These are phyloP conservation scores for Scaptomyza montana DNA, from an alignment of 1,140 invertebrate species.

Conservation along the genomic window DNA sequence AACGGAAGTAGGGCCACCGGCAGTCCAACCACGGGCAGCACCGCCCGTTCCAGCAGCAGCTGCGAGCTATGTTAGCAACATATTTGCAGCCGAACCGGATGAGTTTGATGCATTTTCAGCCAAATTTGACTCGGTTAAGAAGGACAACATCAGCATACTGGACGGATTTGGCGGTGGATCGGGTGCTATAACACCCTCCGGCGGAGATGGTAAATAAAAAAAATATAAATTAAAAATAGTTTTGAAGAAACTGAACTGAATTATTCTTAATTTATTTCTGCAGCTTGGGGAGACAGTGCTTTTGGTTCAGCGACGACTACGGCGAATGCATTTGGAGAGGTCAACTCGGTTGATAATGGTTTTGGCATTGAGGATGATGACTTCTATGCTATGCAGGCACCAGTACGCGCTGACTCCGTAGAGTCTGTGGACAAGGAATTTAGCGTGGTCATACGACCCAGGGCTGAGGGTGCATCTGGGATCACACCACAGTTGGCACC, in stretches of 20 bases:
- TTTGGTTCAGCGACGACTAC: slow-evolving; percentile 63
- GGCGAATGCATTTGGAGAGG: slow-evolving; percentile 85
- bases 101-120: slow-evolving; percentile 93
- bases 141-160: slow-evolving; percentile 84
- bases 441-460: slow-evolving; percentile 85
- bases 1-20: slow-evolving; percentile 31
- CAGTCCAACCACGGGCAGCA: slow-evolving; percentile 17
- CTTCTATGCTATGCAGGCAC: slow-evolving; percentile 91
- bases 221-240: not conserved
- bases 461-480: slow-evolving; percentile 84
- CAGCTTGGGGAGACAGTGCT: slow-evolving; percentile 82
- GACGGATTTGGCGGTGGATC: slow-evolving; percentile 84
- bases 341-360: slow-evolving; percentile 84
- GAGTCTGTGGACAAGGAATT: slow-evolving; percentile 88
- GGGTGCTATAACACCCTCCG: slow-evolving; percentile 77
- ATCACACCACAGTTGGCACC: slow-evolving; percentile 88
- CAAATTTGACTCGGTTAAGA: slow-evolving; percentile 90
- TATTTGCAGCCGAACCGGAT: slow-evolving; percentile 84
- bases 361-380: slow-evolving; percentile 91
- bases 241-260: not conserved
- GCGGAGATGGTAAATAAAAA: slow-evolving; percentile 68
- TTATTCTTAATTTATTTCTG: not conserved
- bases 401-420: slow-evolving; percentile 88
- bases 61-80: slow-evolving; percentile 71
- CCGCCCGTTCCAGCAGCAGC: slow-evolving; percentile 10